phyloP scores from a whole-genome alignment of 2,113 vertebrate genomes.

The Lamprotornis superbus region DNA sequence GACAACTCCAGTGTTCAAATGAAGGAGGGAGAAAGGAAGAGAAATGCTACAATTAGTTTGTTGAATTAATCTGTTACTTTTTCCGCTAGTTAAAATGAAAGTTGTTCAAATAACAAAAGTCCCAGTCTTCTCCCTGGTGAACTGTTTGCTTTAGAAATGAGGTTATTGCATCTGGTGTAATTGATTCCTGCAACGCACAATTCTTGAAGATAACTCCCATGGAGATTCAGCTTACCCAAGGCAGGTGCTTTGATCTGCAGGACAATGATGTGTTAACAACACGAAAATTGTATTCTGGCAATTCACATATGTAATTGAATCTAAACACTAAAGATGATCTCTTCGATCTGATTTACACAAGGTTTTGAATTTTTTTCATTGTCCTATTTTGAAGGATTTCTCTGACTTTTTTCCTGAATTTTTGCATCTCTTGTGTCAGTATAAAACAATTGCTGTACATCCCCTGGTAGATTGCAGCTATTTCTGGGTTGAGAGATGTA shows the following conservation, averaged over 20 bases:
- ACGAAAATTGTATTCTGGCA: background rate
- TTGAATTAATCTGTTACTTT: background rate
- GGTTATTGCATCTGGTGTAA: background rate
- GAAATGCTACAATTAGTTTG: background rate
- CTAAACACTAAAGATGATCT: background rate
- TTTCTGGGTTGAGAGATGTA: background rate
- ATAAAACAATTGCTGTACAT: background rate
- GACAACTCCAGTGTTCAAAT: background rate
- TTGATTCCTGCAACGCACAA: background rate
- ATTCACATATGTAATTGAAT: background rate
- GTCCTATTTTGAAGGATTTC: background rate
- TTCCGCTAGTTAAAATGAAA: background rate
- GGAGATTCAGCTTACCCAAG: background rate
- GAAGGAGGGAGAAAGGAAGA: background rate
- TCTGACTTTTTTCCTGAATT: background rate
- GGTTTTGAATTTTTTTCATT: background rate
- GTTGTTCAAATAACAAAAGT: background rate
- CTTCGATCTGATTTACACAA: constrained; percentile 23
- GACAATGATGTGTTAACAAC: background rate
- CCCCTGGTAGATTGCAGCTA: background rate
- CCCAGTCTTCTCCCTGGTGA: background rate
- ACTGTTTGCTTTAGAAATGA: constrained; percentile 16
- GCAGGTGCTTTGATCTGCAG: constrained; percentile 45
- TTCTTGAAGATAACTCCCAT: background rate
- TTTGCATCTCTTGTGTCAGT: background rate